Conservation (phyloP, 2,113 vertebrate species). For the Protomyctophum bolini region DNA sequence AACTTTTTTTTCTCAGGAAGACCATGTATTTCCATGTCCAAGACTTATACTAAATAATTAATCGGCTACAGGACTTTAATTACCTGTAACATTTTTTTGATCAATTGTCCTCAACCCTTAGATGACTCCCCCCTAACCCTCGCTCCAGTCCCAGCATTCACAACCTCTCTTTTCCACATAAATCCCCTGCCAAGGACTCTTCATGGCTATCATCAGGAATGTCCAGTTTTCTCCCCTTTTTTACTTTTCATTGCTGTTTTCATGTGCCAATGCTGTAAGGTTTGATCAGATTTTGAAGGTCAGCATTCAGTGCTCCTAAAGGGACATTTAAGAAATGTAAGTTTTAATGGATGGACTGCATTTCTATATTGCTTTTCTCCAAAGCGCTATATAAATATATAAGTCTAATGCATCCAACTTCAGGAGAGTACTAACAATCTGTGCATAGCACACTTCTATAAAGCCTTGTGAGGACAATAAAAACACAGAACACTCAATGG, state of each 20-base stretch:
- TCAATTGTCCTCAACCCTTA: conserved; percentile 41
- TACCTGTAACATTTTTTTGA: conserved; percentile 15
- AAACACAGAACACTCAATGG: background rate
- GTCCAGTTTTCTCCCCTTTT: conserved; percentile 26
- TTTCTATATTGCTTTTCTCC: too few relatives aligned
- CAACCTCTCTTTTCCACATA: conserved; percentile 40
- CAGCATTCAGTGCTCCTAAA: conserved; percentile 31
- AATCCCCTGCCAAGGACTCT: conserved; percentile 62
- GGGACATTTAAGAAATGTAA: too few relatives aligned
- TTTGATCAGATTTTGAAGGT: conserved; percentile 64
- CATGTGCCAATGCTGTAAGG: conserved; percentile 41
- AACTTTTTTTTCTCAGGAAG: background rate
- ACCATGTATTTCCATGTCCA: background rate
- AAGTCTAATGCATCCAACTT: conserved; percentile 1
- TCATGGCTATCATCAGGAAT: conserved; percentile 55
- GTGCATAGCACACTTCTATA: background rate
- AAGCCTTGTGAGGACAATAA: background rate
- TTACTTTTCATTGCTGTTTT: conserved; percentile 34
- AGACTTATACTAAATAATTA: background rate
- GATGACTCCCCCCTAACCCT: conserved; percentile 38
- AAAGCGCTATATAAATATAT: too few relatives aligned
- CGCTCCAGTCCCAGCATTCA: conserved; percentile 18
- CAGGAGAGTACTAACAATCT: conserved; percentile 3
- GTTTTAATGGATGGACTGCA: too few relatives aligned
- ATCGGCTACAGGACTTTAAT: conserved; percentile 9